Percentiles rank a stretch among this genome's conserved stretches.
Evolutionary conservation across 2,797 vertebrate genomes (phyloP).

Genomic region (Orestias chungarensis): DNA sequence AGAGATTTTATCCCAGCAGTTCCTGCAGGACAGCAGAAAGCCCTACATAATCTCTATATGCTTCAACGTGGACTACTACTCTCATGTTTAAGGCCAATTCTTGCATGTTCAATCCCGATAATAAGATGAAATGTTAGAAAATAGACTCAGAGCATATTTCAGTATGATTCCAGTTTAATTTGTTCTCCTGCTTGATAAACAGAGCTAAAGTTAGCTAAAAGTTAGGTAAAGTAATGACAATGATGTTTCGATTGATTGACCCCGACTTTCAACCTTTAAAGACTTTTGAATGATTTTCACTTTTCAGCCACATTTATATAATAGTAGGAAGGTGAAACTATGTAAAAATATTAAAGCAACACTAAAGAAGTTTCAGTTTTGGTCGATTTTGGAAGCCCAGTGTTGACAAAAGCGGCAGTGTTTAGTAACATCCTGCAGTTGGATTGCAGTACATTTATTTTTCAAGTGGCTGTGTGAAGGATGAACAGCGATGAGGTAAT

Average conservation of each 20-base stretch:
- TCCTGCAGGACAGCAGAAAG: background rate
- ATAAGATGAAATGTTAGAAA: background rate
- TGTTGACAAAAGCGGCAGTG: no score
- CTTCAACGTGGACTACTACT: background rate
- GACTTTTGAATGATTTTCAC: background rate
- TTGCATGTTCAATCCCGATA: background rate
- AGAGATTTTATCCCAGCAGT: background rate
- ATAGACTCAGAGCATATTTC: background rate
- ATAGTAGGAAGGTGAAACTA: background rate
- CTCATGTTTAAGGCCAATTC: background rate
- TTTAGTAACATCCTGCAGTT: no score
- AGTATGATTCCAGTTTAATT: background rate
- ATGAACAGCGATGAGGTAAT: no score
- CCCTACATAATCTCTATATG: background rate
- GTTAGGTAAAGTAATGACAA: background rate
- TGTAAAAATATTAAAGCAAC: no score
- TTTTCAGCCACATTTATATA: background rate
- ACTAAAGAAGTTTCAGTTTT: no score
- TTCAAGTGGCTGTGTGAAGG: no score
- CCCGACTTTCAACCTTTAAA: background rate
- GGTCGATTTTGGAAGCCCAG: no score
- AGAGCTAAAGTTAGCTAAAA: background rate
- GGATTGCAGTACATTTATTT: no score
- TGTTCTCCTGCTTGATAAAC: background rate
- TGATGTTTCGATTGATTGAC: no score